Evolutionary conservation across 2,113 vertebrate species (phyloP).

Genomic region (Semicossyphus pulcher): DNA sequence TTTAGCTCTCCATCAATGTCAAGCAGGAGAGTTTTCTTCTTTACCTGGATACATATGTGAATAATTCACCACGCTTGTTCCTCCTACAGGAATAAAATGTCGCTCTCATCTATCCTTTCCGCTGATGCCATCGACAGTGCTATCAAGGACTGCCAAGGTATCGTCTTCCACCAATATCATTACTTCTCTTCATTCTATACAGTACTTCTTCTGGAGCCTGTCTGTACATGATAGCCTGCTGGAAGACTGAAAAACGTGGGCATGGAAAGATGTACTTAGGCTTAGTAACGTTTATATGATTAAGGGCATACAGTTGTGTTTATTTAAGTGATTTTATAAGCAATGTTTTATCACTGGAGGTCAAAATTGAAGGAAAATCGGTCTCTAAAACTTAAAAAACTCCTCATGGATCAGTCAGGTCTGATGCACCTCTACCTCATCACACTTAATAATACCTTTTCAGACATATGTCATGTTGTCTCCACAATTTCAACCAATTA

Average conservation of each 20-base stretch:
- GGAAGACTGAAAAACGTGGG: neutral
- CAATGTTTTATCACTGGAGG: neutral
- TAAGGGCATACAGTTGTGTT: neutral
- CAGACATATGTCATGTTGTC: neutral
- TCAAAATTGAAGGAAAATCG: neutral
- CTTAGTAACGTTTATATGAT: too few species aligned
- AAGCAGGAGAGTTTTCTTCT: neutral
- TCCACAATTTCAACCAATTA: neutral
- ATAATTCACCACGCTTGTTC: slow-evolving; percentile 73
- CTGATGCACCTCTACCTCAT: neutral
- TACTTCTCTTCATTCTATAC: slow-evolving; percentile 44
- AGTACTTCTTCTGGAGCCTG: neutral
- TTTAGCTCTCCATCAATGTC: slow-evolving; percentile 27
- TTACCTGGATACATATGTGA: slow-evolving; percentile 56
- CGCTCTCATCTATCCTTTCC: slow-evolving; percentile 90
- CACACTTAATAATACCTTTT: slow-evolving; percentile 7
- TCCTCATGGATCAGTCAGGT: neutral
- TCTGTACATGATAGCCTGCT: too few species aligned
- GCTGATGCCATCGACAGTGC: slow-evolving; percentile 93
- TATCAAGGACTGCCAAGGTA: slow-evolving; percentile 98
- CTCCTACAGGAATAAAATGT: slow-evolving; percentile 90
- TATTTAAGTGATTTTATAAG: neutral
- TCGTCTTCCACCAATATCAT: slow-evolving; percentile 69
- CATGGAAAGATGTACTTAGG: neutral
- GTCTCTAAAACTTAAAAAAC: neutral